Evolutionary conservation across 35 echinoderm and acorn worm species (phyloP), one percentile per base, ranked within the genome.

Genomic region (Stichopus chloronotus): DNA sequence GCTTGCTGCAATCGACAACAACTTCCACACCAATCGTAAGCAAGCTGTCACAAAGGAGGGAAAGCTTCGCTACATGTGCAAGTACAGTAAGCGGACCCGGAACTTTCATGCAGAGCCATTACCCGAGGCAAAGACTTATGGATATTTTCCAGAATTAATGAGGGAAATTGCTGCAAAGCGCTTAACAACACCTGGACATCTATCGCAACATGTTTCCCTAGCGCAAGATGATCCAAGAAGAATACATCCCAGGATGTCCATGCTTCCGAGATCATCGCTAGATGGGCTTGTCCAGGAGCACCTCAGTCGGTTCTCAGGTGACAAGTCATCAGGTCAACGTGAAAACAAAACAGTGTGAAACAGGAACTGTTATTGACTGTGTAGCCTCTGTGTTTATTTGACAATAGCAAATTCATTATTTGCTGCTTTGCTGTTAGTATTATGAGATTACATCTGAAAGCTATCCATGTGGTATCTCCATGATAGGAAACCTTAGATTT

Each of bases 211-310:
- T 76, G 52, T 91, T 56, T 91, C 89, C n/a, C 72, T 91, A 7
- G 53, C 89, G 22, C 55, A 76, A 52, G 89, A 78, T 76, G 89
- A 78, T n/a, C 87, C 89, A 79, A 4, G 55, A 79, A 91, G 71
- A 19, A 91, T 91, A 6, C 89, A 91, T 76, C 89, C 89, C 2
- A 57, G 68, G 19, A 56, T 76, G 24, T 76, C 89, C 43, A 91
- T 91, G 89, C 52, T 78, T 16, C 43, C 76, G 23, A 91, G 59
- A 56, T 63, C 89, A 58, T 57, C 69, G 20, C 7, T 79, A n/a
- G 68, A 76, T 91, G 52, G 9, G 56, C 83, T 87, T 54, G 43
- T 87, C 5, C 54, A 87, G 83, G 78, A 24, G 10, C 25, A 80
- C 11, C 22, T 30, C 5, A 80, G 78, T 80, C 78, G 78, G 10